A percentile compares a stretch with the other conserved stretches of the same genome.
phyloP scores from a whole-genome alignment of 2,888 invertebrate genomes.

The Eudemis profundana region DNA sequence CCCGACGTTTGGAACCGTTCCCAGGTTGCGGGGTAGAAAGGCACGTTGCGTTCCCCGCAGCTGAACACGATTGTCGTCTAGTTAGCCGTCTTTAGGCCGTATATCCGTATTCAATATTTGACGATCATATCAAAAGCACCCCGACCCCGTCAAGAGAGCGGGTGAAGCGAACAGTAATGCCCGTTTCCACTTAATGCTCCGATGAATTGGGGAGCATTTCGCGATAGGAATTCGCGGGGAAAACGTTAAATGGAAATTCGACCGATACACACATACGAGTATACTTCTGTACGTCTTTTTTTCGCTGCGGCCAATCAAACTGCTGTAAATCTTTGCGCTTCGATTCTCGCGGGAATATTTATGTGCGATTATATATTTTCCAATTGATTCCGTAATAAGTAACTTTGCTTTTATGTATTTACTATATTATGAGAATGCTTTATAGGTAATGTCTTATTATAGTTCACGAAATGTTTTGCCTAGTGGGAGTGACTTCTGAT shows the following conservation, averaged over 20 bases:
- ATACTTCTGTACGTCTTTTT: conserved; percentile 48
- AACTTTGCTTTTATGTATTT: conserved; percentile 24
- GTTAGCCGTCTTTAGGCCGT: conserved; percentile 41
- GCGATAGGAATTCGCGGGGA: conserved; percentile 60
- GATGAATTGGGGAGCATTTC: conserved; percentile 62
- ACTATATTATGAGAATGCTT: neutral
- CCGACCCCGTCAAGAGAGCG: conserved; percentile 61
- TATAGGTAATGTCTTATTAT: neutral
- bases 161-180: conserved; percentile 70
- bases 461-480: too few species aligned
- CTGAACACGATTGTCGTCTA: conserved; percentile 30
- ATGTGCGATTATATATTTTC: conserved; percentile 19
- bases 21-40: too few species aligned
- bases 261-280: conserved; percentile 53
- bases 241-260: conserved; percentile 64
- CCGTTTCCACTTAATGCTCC: conserved; percentile 72
- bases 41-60: neutral
- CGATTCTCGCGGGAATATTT: conserved; percentile 23
- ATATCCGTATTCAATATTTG: conserved; percentile 67
- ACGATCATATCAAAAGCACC: conserved; percentile 62
- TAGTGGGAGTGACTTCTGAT: too few species aligned
- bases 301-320: conserved; percentile 37
- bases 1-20: too few species aligned
- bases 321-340: conserved; percentile 40
- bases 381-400: conserved; percentile 31